These are phyloP conservation scores for Lithophane leautieri DNA, from an alignment of 2,888 invertebrate genomes.

Conservation along the genomic window DNA sequence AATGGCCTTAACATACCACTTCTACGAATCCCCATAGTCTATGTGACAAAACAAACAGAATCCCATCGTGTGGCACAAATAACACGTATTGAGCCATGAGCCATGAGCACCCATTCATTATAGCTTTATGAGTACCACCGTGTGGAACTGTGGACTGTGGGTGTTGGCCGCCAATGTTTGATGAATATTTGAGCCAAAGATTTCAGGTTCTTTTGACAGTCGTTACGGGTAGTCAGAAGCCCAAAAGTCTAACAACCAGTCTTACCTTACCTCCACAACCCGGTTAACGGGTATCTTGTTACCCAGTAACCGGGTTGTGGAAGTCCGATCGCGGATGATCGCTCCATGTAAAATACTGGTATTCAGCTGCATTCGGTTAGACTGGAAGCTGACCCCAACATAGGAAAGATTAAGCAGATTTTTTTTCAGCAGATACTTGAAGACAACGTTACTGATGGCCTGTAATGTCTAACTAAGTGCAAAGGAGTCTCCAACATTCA, in stretches of 20 bases:
- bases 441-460: neutral
- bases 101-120: conserved; percentile 51
- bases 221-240: neutral
- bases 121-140: conserved; percentile 3
- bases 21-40: conserved; percentile 10
- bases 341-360: no score
- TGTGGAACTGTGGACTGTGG: neutral
- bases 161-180: conserved; percentile 23
- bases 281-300: neutral
- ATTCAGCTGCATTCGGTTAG: neutral
- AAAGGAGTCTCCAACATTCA: no score
- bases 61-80: conserved; percentile 49
- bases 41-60: conserved; percentile 64
- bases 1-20: neutral
- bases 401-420: neutral
- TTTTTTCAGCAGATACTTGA: neutral
- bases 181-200: neutral
- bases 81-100: conserved; percentile 50
- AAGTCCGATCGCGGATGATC: no score
- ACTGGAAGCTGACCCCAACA: neutral
- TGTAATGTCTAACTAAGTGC: neutral
- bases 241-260: neutral
- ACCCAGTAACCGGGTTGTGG: no score
- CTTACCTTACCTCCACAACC: no score
- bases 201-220: neutral